Evolutionary conservation across 2,888 invertebrate genomes (phyloP).

Genomic region (Abrostola tripartita): DNA sequence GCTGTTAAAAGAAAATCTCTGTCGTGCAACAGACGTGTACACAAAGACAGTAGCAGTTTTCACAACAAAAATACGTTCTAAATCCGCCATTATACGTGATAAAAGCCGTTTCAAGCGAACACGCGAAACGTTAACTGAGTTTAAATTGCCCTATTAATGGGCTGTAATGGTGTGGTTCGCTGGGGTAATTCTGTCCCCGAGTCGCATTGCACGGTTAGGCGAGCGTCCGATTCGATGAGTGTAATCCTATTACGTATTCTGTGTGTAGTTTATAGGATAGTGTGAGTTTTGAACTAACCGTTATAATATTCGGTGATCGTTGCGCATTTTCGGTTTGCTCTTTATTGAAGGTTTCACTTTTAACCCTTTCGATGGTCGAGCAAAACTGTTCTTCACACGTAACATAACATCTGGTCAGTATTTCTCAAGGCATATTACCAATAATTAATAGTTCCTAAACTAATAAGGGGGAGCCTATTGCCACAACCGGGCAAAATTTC

Average conservation of each 20-base stretch:
- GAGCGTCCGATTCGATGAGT: constrained; percentile 46
- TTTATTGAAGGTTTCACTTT: not conserved
- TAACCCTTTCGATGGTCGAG: not conserved
- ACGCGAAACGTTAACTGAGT: constrained; percentile 70
- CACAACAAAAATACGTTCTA: constrained; percentile 64
- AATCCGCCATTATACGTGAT: constrained; percentile 71
- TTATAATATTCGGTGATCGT: constrained; percentile 29
- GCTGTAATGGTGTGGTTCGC: constrained; percentile 65
- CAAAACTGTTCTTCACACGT: no score
- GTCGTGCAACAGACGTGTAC: constrained; percentile 42
- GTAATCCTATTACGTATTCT: constrained; percentile 58
- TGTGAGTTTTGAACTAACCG: constrained; percentile 15
- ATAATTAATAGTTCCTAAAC: no score
- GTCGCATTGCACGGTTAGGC: constrained; percentile 54
- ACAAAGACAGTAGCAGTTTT: constrained; percentile 50
- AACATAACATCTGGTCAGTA: no score
- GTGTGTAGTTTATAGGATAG: constrained; percentile 42
- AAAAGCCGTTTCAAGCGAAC: constrained; percentile 68
- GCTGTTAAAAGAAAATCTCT: constrained; percentile 42
- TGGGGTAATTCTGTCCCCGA: constrained; percentile 57
- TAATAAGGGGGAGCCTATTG: no score
- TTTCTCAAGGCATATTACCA: no score
- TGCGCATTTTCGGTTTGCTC: not conserved
- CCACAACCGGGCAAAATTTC: no score
- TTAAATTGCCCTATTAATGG: constrained; percentile 75